These are phyloP conservation scores for Hypsopygia costalis DNA, from an alignment of 2,888 invertebrate genomes.

Conservation along the genomic window DNA sequence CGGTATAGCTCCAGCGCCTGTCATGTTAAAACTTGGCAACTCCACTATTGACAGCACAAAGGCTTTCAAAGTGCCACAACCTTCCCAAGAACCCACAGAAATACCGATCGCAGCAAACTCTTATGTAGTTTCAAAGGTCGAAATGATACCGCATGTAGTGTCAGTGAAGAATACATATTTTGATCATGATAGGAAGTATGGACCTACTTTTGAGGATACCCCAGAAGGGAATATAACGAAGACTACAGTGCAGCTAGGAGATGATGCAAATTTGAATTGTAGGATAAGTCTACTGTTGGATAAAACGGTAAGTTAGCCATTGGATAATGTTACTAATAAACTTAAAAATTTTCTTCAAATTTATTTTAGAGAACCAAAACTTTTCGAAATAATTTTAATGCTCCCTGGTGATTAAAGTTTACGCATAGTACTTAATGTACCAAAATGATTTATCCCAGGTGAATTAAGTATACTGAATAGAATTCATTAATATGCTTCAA, in stretches of 20 bases:
- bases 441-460: no score
- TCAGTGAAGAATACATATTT: slow-evolving; percentile 65
- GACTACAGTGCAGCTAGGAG: slow-evolving; percentile 87
- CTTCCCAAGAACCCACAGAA: slow-evolving; percentile 26
- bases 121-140: slow-evolving; percentile 27
- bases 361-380: no score
- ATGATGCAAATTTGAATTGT: slow-evolving; percentile 86
- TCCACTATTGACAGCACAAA: slow-evolving; percentile 76
- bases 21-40: slow-evolving; percentile 71
- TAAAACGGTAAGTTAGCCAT: slow-evolving; percentile 87
- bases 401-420: no score
- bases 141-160: slow-evolving; percentile 61
- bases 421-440: no score
- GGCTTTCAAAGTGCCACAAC: slow-evolving; percentile 71
- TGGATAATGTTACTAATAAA: no score
- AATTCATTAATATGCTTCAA: no score
- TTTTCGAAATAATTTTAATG: no score
- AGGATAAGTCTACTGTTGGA: slow-evolving; percentile 87
- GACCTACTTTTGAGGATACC: slow-evolving; percentile 84
- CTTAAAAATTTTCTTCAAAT: no score
- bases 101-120: slow-evolving; percentile 14
- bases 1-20: slow-evolving; percentile 58
- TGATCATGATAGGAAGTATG: slow-evolving; percentile 81
- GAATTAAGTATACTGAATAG: no score
- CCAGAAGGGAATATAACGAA: slow-evolving; percentile 82